Conservation (phyloP, 2,113 vertebrate genomes). For the Protomyctophum bolini region DNA sequence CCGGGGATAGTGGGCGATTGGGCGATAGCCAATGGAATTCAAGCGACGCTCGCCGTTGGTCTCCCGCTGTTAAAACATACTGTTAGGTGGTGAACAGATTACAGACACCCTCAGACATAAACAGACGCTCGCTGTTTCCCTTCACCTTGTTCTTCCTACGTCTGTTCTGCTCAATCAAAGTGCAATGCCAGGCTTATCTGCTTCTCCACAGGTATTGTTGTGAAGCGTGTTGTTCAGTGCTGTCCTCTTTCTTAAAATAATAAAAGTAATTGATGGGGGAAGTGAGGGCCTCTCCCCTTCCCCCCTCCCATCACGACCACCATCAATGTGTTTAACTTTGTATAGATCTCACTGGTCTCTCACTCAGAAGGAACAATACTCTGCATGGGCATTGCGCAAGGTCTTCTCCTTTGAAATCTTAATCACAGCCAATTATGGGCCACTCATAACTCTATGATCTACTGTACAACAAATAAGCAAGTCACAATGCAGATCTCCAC, state of each 20-base stretch:
- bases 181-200: conserved; percentile 54
- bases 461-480: conserved; percentile 62
- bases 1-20: no score
- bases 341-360: background rate
- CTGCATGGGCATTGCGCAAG: conserved; percentile 28
- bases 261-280: conserved; percentile 68
- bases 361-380: conserved; percentile 42
- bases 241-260: conserved; percentile 49
- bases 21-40: no score
- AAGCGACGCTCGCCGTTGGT: no score
- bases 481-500: conserved; percentile 29
- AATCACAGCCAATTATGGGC: conserved; percentile 55
- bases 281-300: conserved; percentile 17
- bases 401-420: conserved; percentile 65
- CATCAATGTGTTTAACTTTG: conserved; percentile 12
- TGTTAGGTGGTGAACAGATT: conserved; percentile 18
- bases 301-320: background rate
- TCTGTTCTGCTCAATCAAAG: conserved; percentile 43
- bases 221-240: conserved; percentile 51
- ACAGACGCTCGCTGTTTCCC: conserved; percentile 16
- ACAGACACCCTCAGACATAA: conserved; percentile 45
- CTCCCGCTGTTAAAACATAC: no score
- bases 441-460: conserved; percentile 55
- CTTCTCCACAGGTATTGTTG: conserved; percentile 52
- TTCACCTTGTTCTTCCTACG: conserved; percentile 24